Base-by-base conservation (phyloP, 2,113 vertebrate species). In the Rallus limicola region DNA sequence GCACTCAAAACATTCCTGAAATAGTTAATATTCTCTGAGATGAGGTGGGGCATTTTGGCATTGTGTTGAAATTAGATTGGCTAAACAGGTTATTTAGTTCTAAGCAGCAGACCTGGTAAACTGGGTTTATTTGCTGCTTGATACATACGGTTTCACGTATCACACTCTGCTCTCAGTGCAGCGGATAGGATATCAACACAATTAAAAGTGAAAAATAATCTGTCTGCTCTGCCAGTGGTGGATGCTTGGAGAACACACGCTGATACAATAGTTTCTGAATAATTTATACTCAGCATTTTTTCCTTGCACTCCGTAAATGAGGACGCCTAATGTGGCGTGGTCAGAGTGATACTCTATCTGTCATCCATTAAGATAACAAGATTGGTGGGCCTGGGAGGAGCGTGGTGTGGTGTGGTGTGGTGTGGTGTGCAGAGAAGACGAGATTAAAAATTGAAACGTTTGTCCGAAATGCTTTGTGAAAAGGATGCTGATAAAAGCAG, bases 131-230 rank as follows among this genome's bases (percentile, higher is more conserved):
- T 97, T 93, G 84, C 91, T 95, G 88, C 95, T 95, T 88, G 59
- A 95, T 88, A 94, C 93, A 76, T 95, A 82, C 0, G 96, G 98
- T 98, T 98, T 99, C 98, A 97, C 71, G 15, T 99, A 97, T 98
- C 98, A 58, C 96, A 97, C 98, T 99, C 98, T 83, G 80, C 98
- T 99, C 99, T 98, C 98, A 97, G 90, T 94, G 86, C 26, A 69
- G 96, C 97, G 98, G 98, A 98, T 99, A 99, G 99, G 98, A 97
- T 99, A 98, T 98, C 98, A 96, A 97, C 97, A 97, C 97, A 98
- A 99, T 99, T 99, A 99, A 98, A 98, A 98, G 98, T 96, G 98
- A 99, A 99, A 99, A 98, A 98, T 98, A 98, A 99, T 99, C 99
- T 97, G 89, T 90, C 87, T 80, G 88, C 97, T 97, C 94, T 97